phyloP scores from a whole-genome alignment of 1,140 invertebrate genomes.

The Colletes gigas region DNA sequence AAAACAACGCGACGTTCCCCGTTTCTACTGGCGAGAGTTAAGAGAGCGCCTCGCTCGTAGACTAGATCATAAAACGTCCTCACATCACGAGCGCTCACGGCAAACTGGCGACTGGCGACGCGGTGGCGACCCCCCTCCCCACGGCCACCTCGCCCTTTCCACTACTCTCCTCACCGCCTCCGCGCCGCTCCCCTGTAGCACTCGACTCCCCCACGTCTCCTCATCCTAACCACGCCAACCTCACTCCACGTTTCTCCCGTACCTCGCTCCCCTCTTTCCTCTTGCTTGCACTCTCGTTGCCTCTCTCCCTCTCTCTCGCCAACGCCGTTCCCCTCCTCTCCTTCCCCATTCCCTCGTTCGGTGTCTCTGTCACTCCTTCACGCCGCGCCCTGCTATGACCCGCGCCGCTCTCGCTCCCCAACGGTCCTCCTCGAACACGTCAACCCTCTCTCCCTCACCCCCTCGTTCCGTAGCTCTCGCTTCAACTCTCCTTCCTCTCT shows the following conservation, averaged over 20 bases:
- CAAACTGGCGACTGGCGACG: conserved; percentile 79
- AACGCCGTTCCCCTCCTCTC: conserved; percentile 45
- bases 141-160: conserved; percentile 69
- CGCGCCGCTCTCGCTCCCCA: conserved; percentile 62
- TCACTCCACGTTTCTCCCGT: conserved; percentile 59
- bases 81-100: conserved; percentile 78
- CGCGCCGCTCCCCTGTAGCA: conserved; percentile 32
- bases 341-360: conserved; percentile 15
- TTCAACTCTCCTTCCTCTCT: conserved; percentile 32
- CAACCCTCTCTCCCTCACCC: conserved; percentile 57
- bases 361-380: conserved; percentile 24
- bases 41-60: conserved; percentile 42
- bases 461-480: conserved; percentile 43
- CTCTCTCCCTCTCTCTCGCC: conserved; percentile 50
- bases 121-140: conserved; percentile 72
- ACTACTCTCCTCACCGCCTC: conserved; percentile 72
- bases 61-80: conserved; percentile 68
- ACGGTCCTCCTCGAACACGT: conserved; percentile 62
- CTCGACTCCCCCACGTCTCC: conserved; percentile 45
- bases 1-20: conserved; percentile 2
- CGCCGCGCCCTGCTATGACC: conserved; percentile 57
- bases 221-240: conserved; percentile 55
- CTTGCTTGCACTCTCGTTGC: conserved; percentile 51
- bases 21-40: conserved; percentile 25
- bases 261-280: conserved; percentile 53